Percentiles rank a stretch among this genome's conserved stretches.
Evolutionary conservation across 30 jellyfish, hydroid and myxozoan genomes (phyloP).

Genomic region (Turritopsis dohrnii): DNA sequence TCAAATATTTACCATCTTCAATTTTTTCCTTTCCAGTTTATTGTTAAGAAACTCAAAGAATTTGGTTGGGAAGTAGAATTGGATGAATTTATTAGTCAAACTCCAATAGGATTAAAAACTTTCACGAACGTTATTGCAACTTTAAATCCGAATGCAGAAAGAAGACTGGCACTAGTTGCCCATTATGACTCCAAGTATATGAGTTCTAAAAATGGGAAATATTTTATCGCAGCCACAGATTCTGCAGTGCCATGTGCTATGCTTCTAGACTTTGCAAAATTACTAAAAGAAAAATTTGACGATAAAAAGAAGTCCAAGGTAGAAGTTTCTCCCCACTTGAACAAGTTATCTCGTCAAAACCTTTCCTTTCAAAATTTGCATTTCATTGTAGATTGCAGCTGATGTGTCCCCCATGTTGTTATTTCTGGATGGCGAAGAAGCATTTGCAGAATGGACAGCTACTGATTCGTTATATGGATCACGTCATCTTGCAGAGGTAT

Average conservation of each 20-base stretch:
- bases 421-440: slow-evolving; percentile 98
- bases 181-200: slow-evolving; percentile 89
- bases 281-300: slow-evolving; percentile 8
- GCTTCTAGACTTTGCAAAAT: slow-evolving; percentile 82
- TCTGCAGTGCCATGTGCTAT: slow-evolving; percentile 99
- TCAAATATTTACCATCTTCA: not conserved
- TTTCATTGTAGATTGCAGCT: slow-evolving; percentile 8
- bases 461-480: slow-evolving; percentile 93
- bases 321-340: not conserved
- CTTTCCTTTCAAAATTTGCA: not conserved
- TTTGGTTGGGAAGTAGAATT: slow-evolving; percentile 81
- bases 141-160: slow-evolving; percentile 76
- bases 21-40: slow-evolving; percentile 54
- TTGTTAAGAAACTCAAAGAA: slow-evolving; percentile 56
- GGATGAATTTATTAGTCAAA: slow-evolving; percentile 56
- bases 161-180: slow-evolving; percentile 80
- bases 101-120: slow-evolving; percentile 74
- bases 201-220: slow-evolving; percentile 74
- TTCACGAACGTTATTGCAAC: slow-evolving; percentile 89
- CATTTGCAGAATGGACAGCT: slow-evolving; percentile 90
- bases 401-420: slow-evolving; percentile 77
- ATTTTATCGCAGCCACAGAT: slow-evolving; percentile 91
- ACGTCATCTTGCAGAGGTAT: slow-evolving; percentile 67
- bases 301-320: slow-evolving; percentile 3
- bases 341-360: too few relatives aligned